Percentiles rank a stretch among this genome's conserved stretches.
Evolutionary conservation across 2,888 invertebrate species (phyloP).

Genomic region (Anthrax anthrax): DNA sequence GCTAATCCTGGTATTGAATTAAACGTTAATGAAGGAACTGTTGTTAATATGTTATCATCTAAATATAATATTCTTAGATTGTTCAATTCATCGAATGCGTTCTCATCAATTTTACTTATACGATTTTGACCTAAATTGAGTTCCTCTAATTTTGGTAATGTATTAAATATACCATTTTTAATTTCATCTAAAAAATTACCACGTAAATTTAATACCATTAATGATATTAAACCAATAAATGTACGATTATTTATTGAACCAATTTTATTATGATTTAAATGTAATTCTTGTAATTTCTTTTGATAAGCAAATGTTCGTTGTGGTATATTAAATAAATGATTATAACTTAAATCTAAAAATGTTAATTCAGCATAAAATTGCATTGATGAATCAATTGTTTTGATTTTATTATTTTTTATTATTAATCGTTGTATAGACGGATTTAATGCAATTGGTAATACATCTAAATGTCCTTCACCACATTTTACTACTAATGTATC

Average conservation of each 20-base stretch:
- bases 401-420: slow-evolving; percentile 72
- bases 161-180: slow-evolving; percentile 56
- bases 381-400: slow-evolving; percentile 77
- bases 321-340: slow-evolving; percentile 70
- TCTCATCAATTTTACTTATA: slow-evolving; percentile 62
- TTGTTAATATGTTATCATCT: slow-evolving; percentile 68
- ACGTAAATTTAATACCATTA: slow-evolving; percentile 66
- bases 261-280: slow-evolving; percentile 72
- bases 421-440: slow-evolving; percentile 77
- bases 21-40: slow-evolving; percentile 61
- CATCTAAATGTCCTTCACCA: slow-evolving; percentile 72
- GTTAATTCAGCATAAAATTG: slow-evolving; percentile 79
- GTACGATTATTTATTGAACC: slow-evolving; percentile 66
- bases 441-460: slow-evolving; percentile 80
- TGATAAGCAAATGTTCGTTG: slow-evolving; percentile 65
- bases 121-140: slow-evolving; percentile 75
- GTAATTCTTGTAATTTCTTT: slow-evolving; percentile 66
- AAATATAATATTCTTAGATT: slow-evolving; percentile 67
- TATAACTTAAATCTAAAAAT: slow-evolving; percentile 70
- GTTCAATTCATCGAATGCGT: slow-evolving; percentile 59
- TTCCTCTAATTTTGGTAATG: slow-evolving; percentile 64
- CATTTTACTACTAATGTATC: slow-evolving; percentile 77
- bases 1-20: slow-evolving; percentile 61
- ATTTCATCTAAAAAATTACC: slow-evolving; percentile 71
- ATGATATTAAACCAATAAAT: slow-evolving; percentile 59